phyloP scores from a whole-genome alignment of 2,888 invertebrate species.

The Coelinius sp. region DNA sequence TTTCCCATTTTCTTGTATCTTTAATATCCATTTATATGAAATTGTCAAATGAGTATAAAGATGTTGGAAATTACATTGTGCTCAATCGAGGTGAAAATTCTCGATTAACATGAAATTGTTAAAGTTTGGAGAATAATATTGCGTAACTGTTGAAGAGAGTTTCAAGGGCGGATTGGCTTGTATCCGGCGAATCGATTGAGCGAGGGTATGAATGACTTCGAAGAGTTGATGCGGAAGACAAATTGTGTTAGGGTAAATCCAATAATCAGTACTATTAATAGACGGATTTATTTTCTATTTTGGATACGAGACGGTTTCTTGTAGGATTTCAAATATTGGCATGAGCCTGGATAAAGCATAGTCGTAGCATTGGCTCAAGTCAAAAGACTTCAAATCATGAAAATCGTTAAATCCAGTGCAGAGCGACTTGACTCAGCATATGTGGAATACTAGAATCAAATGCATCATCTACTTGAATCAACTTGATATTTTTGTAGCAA shows the following conservation, averaged over 20 bases:
- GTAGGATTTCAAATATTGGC: background rate
- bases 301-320: background rate
- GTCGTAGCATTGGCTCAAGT: no score
- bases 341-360: no score
- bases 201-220: background rate
- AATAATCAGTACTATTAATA: slow-evolving; percentile 42
- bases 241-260: slow-evolving; percentile 58
- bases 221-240: slow-evolving; percentile 14
- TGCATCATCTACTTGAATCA: no score
- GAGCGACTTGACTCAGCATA: no score
- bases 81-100: slow-evolving; percentile 19
- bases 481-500: no score
- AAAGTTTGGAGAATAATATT: background rate
- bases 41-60: slow-evolving; percentile 1
- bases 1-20: background rate
- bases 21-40: slow-evolving; percentile 6
- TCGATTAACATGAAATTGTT: background rate
- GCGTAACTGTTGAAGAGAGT: no score
- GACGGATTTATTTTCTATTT: background rate
- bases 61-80: slow-evolving; percentile 1
- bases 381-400: no score
- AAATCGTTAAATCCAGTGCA: no score
- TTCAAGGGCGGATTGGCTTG: background rate
- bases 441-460: no score
- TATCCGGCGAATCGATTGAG: background rate